phyloP scores from a whole-genome alignment of 2,797 vertebrate genomes.

The Gambelia wislizenii region DNA sequence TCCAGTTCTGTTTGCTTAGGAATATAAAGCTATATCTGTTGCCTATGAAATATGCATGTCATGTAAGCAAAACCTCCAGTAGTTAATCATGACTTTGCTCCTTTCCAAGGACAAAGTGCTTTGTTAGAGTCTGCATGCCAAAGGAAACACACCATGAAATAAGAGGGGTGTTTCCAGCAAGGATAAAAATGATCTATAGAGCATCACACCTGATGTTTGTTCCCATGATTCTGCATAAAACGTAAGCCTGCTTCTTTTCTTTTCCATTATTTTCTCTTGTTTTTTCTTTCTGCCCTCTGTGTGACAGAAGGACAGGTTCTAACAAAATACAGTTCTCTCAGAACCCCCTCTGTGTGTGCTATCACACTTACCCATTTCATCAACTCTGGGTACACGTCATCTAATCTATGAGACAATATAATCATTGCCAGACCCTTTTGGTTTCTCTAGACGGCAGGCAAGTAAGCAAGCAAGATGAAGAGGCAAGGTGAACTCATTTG shows the following conservation, averaged over 20 bases:
- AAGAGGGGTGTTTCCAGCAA: background rate
- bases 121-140: background rate
- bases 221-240: slow-evolving; percentile 31
- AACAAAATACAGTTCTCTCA: background rate
- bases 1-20: background rate
- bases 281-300: slow-evolving; percentile 11
- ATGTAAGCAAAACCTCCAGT: slow-evolving; percentile 15
- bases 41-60: slow-evolving; percentile 2
- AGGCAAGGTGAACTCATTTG: slow-evolving; percentile 57
- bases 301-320: background rate
- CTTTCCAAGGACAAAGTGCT: background rate
- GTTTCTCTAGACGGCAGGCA: slow-evolving; percentile 35
- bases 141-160: background rate
- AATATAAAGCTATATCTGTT: background rate
- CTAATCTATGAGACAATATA: slow-evolving; percentile 57
- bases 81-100: background rate
- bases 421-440: slow-evolving; percentile 48
- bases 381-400: slow-evolving; percentile 30
- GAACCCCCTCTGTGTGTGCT: background rate
- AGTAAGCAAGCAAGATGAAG: slow-evolving; percentile 53
- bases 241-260: background rate
- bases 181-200: slow-evolving; percentile 19
- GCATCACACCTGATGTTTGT: background rate
- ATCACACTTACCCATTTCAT: slow-evolving; percentile 32
- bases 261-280: background rate